Evolutionary conservation across 64 coral and sea anemone genomes (phyloP).

Genomic region (Anthopleura sola): DNA sequence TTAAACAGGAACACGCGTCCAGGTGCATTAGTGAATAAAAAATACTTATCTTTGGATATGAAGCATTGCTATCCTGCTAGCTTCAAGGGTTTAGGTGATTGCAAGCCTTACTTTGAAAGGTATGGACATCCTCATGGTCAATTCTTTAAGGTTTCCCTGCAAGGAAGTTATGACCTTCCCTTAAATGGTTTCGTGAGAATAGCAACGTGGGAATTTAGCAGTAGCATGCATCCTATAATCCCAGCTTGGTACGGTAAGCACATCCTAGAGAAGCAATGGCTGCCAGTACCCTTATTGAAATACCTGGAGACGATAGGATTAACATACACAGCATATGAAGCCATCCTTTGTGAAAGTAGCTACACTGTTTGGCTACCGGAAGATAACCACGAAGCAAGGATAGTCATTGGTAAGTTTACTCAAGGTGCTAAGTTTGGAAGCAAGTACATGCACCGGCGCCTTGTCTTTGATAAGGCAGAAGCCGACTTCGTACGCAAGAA

Average conservation of each 20-base stretch:
- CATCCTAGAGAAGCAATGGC: neutral
- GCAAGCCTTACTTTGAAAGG: neutral
- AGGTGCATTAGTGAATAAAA: too few relatives aligned
- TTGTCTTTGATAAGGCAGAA: too few relatives aligned
- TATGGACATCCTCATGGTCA: neutral
- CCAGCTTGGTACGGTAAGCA: neutral
- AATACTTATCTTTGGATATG: neutral
- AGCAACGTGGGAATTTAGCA: too few relatives aligned
- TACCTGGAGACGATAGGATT: neutral
- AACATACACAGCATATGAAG: too few relatives aligned
- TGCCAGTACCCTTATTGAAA: neutral
- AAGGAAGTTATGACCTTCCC: neutral
- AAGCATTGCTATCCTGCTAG: neutral
- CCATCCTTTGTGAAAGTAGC: too few relatives aligned
- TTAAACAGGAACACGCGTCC: too few relatives aligned
- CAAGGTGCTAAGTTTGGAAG: too few relatives aligned
- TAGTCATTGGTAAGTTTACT: too few relatives aligned
- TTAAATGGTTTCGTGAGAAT: neutral
- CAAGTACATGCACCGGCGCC: too few relatives aligned
- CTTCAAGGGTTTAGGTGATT: neutral
- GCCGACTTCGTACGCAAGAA: too few relatives aligned
- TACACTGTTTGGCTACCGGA: too few relatives aligned
- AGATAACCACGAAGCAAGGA: too few relatives aligned
- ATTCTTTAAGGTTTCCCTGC: neutral
- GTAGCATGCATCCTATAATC: neutral